Evolutionary conservation across 2,113 vertebrate species (phyloP), one percentile per base, ranked within the genome.

Genomic region (Gymnorhina tibicen): DNA sequence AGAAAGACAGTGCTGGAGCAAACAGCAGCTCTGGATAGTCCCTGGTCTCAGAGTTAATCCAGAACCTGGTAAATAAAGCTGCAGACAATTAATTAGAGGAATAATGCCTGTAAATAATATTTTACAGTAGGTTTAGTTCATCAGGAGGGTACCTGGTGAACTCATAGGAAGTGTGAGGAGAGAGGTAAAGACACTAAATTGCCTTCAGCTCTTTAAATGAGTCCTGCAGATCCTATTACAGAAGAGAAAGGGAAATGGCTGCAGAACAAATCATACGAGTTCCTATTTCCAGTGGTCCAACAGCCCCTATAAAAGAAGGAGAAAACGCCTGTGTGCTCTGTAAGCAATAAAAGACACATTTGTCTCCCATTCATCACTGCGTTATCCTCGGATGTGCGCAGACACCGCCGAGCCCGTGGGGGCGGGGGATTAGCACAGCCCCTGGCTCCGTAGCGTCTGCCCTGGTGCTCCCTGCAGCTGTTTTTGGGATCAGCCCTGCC

Each of bases 21-120:
- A 78, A 90, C 23, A 78, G 76, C 95, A 93, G 90, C 85, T 46
- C 91, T 87, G 80, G 93, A 55, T 46, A 93, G 68, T 95, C 60
- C 93, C 85, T 93, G 91, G 58, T 39, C 83, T 58, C 49, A 73
- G 84, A 90, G 83, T 94, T 96, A 96, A 96, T 93, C 68, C 83
- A 91, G 97, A 95, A 49, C 62, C 33, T 70, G 90, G 39, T 94
- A 96, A 95, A 92, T 96, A 92, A 93, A 95, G 89, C 74, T 52
- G 46, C 88, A 83, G 76, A 91, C 70, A 95, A 98, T 98, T 98
- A 98, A 98, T 98, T 98, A 98, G 94, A 96, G 95, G 95, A 98
- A 98, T 98, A 98, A 98, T 98, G 97, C 97, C 97, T 97, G 98
- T 98, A 99, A 98, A 98, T 98, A 98, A 98, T 99, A 98, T 98